Conservation (phyloP, 2,888 invertebrate genomes). For the Cordilura impudica region DNA sequence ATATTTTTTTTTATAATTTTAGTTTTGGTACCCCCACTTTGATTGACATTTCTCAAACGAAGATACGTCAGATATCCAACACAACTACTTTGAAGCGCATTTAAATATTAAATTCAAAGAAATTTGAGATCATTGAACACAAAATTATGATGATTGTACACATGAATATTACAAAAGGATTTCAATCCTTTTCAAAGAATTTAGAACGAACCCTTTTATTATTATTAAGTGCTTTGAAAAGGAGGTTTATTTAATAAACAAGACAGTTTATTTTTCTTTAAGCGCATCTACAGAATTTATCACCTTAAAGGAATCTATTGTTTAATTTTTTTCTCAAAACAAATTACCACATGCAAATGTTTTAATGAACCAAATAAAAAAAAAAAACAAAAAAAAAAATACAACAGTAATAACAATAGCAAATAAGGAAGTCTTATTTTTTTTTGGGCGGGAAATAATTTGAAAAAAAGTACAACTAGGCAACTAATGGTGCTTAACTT, state of each 20-base stretch:
- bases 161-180: slow-evolving; percentile 29
- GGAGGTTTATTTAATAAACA: slow-evolving; percentile 43
- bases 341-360: slow-evolving; percentile 21
- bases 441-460: slow-evolving; percentile 50
- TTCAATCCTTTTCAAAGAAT: slow-evolving; percentile 33
- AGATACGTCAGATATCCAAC: neutral
- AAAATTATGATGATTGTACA: neutral
- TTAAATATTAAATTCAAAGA: slow-evolving; percentile 28
- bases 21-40: neutral
- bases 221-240: slow-evolving; percentile 20
- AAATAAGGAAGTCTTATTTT: slow-evolving; percentile 47
- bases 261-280: neutral
- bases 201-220: slow-evolving; percentile 5
- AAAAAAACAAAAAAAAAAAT: too few relatives aligned
- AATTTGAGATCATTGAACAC: slow-evolving; percentile 29
- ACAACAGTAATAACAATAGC: neutral
- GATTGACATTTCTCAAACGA: slow-evolving; percentile 27
- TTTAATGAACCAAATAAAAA: slow-evolving; percentile 32
- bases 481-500: neutral
- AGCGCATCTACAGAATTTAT: slow-evolving; percentile 15
- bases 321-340: neutral
- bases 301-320: slow-evolving; percentile 24
- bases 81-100: slow-evolving; percentile 2
- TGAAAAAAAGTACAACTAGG: slow-evolving; percentile 36
- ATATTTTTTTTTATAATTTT: neutral